Conservation (phyloP, 1,140 invertebrate genomes). For the Aethina tumida region DNA sequence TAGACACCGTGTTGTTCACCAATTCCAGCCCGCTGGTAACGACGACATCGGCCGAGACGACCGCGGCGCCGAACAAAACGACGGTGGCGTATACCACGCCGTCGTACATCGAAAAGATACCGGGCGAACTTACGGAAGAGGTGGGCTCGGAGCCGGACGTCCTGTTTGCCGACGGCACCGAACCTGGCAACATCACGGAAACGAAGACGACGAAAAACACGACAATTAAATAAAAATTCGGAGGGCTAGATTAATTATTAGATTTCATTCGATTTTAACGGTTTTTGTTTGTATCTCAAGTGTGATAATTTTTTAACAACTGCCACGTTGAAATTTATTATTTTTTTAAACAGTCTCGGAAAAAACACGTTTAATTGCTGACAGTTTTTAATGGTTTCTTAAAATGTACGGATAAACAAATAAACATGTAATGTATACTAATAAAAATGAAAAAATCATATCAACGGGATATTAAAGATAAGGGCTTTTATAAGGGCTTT, state of each 20-base stretch:
- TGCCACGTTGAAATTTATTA: not conserved
- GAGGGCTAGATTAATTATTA: too few species aligned
- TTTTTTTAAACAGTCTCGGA: not conserved
- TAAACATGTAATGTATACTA: too few species aligned
- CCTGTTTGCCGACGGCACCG: constrained; percentile 24
- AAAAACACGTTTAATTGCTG: not conserved
- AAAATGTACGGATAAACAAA: too few species aligned
- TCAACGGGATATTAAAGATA: too few species aligned
- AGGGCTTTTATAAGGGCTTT: too few species aligned
- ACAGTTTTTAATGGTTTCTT: not conserved
- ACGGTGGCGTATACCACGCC: constrained; percentile 15
- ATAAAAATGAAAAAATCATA: too few species aligned
- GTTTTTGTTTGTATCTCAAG: too few species aligned
- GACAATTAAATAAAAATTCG: constrained; percentile 5
- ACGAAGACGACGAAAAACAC: constrained; percentile 9
- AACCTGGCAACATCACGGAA: constrained; percentile 9
- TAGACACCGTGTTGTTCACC: constrained; percentile 44
- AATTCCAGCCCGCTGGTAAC: constrained; percentile 32
- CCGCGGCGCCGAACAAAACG: constrained; percentile 6
- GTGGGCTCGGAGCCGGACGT: constrained; percentile 27
- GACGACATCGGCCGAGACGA: constrained; percentile 21
- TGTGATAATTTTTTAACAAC: not conserved
- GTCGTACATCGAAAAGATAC: constrained; percentile 38
- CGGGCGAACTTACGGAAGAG: constrained; percentile 37
- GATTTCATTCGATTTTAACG: too few species aligned